Conservation (phyloP, 64 coral and sea anemone species). For the Catalaphyllia jardinei region DNA sequence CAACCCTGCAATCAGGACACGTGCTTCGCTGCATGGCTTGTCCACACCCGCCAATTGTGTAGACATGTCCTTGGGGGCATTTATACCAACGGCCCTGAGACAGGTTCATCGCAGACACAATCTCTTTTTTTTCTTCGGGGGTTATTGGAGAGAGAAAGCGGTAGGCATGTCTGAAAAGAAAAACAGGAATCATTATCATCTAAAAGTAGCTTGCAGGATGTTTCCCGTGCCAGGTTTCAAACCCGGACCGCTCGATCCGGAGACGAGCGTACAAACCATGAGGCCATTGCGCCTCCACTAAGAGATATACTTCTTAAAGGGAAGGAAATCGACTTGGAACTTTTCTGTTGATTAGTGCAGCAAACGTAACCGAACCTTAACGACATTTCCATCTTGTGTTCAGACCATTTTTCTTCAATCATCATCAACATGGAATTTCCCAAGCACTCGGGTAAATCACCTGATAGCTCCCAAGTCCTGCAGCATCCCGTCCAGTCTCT, state of each 20-base stretch:
- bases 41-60: slow-evolving; percentile 73
- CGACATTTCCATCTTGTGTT: not conserved
- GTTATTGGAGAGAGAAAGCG: slow-evolving; percentile 24
- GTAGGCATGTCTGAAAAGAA: not conserved
- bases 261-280: too few species aligned
- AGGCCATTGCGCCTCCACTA: too few species aligned
- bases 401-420: not conserved
- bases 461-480: not conserved
- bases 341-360: not conserved
- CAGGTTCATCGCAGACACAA: slow-evolving; percentile 79
- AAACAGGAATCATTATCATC: not conserved
- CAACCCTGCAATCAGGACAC: slow-evolving; percentile 77
- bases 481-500: not conserved
- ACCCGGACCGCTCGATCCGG: too few species aligned
- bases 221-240: too few species aligned
- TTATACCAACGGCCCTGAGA: slow-evolving; percentile 83
- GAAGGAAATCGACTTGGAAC: not conserved
- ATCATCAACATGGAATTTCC: not conserved
- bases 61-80: slow-evolving; percentile 86
- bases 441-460: not conserved
- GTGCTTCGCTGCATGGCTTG: not conserved
- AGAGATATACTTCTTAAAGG: not conserved
- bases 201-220: not conserved
- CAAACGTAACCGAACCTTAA: too few species aligned
- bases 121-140: slow-evolving; percentile 64